These are phyloP conservation scores for Phenacoccus solenopsis DNA, from an alignment of 1,140 invertebrate genomes.

Conservation along the genomic window DNA sequence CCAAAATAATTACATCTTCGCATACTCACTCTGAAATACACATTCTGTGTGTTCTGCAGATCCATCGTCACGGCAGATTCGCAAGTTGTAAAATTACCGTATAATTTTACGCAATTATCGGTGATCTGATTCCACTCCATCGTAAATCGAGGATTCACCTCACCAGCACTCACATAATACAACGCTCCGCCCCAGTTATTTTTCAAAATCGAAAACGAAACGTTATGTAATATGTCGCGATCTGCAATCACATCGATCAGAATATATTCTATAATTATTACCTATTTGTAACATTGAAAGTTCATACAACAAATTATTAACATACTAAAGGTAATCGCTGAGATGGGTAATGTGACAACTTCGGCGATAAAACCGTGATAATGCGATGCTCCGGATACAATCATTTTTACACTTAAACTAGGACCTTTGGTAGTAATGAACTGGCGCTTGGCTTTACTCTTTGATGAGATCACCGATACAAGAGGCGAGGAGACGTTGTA, in stretches of 20 bases:
- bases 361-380: slow-evolving; percentile 96
- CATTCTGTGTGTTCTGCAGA: slow-evolving; percentile 83
- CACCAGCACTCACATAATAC: slow-evolving; percentile 77
- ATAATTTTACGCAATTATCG: slow-evolving; percentile 78
- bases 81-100: slow-evolving; percentile 90
- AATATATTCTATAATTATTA: slow-evolving; percentile 13
- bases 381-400: slow-evolving; percentile 84
- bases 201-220: slow-evolving; percentile 69
- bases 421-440: slow-evolving; percentile 60
- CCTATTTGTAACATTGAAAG: background rate
- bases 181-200: slow-evolving; percentile 82
- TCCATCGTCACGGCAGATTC: slow-evolving; percentile 69
- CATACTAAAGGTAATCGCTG: slow-evolving; percentile 76
- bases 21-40: slow-evolving; percentile 64
- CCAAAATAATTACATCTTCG: background rate
- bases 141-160: slow-evolving; percentile 86
- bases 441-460: slow-evolving; percentile 54
- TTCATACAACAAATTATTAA: slow-evolving; percentile 27
- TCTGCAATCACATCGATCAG: no score
- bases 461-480: slow-evolving; percentile 56
- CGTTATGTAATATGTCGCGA: slow-evolving; percentile 80
- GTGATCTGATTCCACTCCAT: slow-evolving; percentile 77
- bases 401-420: slow-evolving; percentile 79
- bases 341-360: slow-evolving; percentile 85
- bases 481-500: slow-evolving; percentile 67